Conservation (phyloP, 1,140 invertebrate genomes). For the Marisa cornuarietis region DNA sequence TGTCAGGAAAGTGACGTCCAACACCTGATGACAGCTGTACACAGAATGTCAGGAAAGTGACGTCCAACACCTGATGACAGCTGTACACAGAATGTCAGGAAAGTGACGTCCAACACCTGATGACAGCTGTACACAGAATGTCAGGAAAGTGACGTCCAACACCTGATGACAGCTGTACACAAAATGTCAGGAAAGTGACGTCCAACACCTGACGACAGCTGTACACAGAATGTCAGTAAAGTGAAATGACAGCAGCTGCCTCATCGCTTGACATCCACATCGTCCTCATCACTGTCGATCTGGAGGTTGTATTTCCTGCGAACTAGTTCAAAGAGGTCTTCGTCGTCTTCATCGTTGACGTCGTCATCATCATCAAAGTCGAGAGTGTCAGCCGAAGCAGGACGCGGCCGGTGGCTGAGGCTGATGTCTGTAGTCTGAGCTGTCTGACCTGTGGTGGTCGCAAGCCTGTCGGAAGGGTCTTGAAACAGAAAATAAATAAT, state of each 20-base stretch:
- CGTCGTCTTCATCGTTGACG: constrained; percentile 32
- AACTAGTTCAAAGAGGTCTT: constrained; percentile 45
- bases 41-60: background rate
- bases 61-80: background rate
- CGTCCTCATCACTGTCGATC: constrained; percentile 36
- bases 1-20: background rate
- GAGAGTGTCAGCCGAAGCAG: constrained; percentile 22
- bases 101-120: background rate
- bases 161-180: background rate
- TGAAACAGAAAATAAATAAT: background rate
- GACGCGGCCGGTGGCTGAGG: constrained; percentile 12
- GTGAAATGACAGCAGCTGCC: too few relatives aligned
- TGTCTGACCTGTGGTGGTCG: constrained; percentile 1
- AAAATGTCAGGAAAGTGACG: background rate
- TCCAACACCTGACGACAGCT: background rate
- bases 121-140: background rate
- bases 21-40: background rate
- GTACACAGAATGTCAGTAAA: too few relatives aligned
- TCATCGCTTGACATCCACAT: background rate
- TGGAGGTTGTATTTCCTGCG: constrained; percentile 43
- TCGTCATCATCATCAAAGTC: constrained; percentile 33
- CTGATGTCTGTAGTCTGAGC: background rate
- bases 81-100: background rate
- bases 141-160: background rate
- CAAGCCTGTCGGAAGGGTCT: background rate